Conservation (phyloP, 2,113 vertebrate genomes). For the human (Homo sapiens) region GRCh38 chr1:150830501-150831000, state of each 20-base stretch:
- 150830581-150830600: constrained; percentile 3
- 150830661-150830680: constrained; percentile 43
- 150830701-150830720: constrained; percentile 34
- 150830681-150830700: constrained; percentile 22
- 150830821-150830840: background rate
- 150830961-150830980: background rate
- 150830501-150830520: constrained; percentile 26
- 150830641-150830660: background rate
- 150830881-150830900: background rate
- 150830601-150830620: background rate
- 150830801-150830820: constrained; percentile 51
- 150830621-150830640: background rate
- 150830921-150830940: constrained; percentile 37
- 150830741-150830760: background rate
- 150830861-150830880: background rate
- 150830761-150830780: background rate
- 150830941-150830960: constrained; percentile 50
- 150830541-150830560: background rate
- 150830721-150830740: background rate
- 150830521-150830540: constrained; percentile 32
- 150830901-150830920: constrained; percentile 35
- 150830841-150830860: background rate
- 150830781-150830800: background rate
- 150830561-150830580: background rate
- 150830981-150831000: background rate